Percentiles rank a stretch among this genome's conserved stretches.
These are phyloP conservation scores for Dioctria rufipes DNA, from an alignment of 2,888 invertebrate species.

Conservation along the genomic window DNA sequence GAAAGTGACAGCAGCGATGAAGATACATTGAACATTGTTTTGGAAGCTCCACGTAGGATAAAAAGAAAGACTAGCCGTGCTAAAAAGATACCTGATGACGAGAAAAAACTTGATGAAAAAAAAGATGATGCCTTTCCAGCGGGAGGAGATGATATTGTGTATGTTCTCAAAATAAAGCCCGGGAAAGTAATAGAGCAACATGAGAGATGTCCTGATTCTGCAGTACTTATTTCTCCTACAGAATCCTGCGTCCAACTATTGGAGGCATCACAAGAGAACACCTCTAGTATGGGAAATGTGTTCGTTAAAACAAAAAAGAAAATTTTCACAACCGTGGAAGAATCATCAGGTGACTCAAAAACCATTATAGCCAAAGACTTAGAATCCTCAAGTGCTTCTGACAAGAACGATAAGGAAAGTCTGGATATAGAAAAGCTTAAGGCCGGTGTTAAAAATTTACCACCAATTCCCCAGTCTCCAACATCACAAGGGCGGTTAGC, in stretches of 20 bases:
- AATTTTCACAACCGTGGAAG: constrained; percentile 81
- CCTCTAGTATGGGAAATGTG: constrained; percentile 73
- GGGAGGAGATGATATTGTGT: constrained; percentile 68
- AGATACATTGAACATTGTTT: constrained; percentile 63
- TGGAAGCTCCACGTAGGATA: constrained; percentile 69
- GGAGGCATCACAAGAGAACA: constrained; percentile 60
- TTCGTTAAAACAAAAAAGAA: constrained; percentile 87
- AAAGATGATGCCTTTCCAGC: constrained; percentile 60
- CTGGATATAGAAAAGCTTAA: constrained; percentile 49
- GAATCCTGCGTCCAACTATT: constrained; percentile 62
- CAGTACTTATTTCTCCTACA: constrained; percentile 61
- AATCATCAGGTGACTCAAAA: constrained; percentile 60
- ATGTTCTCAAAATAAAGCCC: constrained; percentile 69
- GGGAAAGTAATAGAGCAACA: constrained; percentile 66
- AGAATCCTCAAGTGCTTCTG: constrained; percentile 60
- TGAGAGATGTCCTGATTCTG: constrained; percentile 54
- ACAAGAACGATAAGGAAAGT: constrained; percentile 57
- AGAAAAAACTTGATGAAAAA: constrained; percentile 64
- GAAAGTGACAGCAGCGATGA: constrained; percentile 71
- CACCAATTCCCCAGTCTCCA: constrained; percentile 77
- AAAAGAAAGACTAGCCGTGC: constrained; percentile 69
- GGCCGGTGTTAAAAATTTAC: constrained; percentile 65
- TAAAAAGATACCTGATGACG: constrained; percentile 60
- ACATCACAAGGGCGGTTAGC: constrained; percentile 72
- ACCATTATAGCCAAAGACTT: constrained; percentile 56